A percentile compares a stretch with the other conserved stretches of the same genome.
These are phyloP conservation scores for Gallinago undulata DNA, from an alignment of 2,113 vertebrate genomes.

Conservation along the genomic window DNA sequence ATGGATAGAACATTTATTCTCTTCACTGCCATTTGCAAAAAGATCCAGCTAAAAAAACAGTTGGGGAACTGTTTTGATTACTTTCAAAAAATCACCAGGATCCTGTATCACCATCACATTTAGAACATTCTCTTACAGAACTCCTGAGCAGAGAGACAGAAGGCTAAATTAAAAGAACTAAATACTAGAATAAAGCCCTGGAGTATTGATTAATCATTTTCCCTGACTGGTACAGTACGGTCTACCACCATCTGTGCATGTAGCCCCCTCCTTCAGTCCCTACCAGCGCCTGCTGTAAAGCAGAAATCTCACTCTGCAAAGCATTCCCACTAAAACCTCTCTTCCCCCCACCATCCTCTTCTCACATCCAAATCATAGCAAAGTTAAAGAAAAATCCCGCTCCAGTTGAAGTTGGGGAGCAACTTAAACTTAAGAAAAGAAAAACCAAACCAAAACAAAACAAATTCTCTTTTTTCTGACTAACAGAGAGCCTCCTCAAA, in stretches of 20 bases:
- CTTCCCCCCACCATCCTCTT: background rate
- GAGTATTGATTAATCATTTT: slow-evolving; percentile 59
- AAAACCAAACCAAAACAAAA: rapidly evolving
- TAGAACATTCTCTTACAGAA: slow-evolving; percentile 37
- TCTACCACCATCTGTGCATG: slow-evolving; percentile 37
- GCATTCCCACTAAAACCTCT: background rate
- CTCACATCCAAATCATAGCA: background rate
- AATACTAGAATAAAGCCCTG: slow-evolving; percentile 19
- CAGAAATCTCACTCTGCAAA: background rate
- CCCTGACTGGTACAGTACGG: slow-evolving; percentile 2
- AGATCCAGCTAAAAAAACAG: background rate
- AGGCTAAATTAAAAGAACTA: slow-evolving; percentile 36
- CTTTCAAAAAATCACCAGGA: background rate
- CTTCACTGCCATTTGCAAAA: slow-evolving; percentile 18
- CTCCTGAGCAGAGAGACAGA: slow-evolving; percentile 36
- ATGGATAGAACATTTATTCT: slow-evolving; percentile 21
- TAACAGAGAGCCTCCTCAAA: rapidly evolving
- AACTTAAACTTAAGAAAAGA: background rate
- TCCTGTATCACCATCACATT: slow-evolving; percentile 36
- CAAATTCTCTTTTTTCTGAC: background rate
- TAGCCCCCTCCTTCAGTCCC: background rate
- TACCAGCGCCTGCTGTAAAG: background rate
- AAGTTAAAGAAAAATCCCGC: background rate
- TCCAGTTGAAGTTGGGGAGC: background rate
- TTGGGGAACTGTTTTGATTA: background rate